Conservation (phyloP, 2,113 vertebrate species). For the Dermatemys mawii region DNA sequence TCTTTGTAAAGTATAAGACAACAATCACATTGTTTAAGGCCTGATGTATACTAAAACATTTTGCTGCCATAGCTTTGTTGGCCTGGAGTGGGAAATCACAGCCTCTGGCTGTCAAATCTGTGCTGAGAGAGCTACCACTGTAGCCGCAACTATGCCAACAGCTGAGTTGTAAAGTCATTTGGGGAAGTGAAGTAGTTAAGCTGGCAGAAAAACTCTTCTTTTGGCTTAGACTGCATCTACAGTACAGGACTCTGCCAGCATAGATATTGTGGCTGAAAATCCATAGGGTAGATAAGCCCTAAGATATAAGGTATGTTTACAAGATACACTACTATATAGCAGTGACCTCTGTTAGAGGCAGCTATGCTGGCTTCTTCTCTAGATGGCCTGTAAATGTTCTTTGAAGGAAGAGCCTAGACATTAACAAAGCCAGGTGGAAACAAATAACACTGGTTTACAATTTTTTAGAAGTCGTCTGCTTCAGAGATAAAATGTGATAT, state of each 20-base stretch:
- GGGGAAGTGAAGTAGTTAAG: neutral
- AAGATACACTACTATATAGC: neutral
- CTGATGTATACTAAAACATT: neutral
- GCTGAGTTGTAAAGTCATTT: neutral
- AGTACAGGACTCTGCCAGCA: neutral
- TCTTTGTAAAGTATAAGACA: neutral
- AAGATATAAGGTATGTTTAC: neutral
- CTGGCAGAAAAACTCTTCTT: neutral
- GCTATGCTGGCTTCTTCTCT: neutral
- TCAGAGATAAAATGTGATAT: no score
- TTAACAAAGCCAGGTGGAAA: neutral
- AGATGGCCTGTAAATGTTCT: neutral
- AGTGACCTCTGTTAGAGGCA: neutral
- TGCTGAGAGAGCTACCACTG: neutral
- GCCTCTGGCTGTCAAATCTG: neutral
- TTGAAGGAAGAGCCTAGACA: neutral
- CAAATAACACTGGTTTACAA: no score
- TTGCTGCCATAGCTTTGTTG: neutral
- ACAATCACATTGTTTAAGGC: neutral
- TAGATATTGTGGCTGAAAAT: neutral
- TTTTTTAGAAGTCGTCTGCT: no score
- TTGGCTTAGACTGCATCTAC: neutral
- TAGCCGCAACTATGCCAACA: neutral
- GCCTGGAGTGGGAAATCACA: neutral
- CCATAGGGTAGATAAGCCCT: neutral